Percentiles rank a stretch among this genome's conserved stretches.
Evolutionary conservation across 1,140 invertebrate genomes (phyloP).

Genomic region (Panulirus ornatus): DNA sequence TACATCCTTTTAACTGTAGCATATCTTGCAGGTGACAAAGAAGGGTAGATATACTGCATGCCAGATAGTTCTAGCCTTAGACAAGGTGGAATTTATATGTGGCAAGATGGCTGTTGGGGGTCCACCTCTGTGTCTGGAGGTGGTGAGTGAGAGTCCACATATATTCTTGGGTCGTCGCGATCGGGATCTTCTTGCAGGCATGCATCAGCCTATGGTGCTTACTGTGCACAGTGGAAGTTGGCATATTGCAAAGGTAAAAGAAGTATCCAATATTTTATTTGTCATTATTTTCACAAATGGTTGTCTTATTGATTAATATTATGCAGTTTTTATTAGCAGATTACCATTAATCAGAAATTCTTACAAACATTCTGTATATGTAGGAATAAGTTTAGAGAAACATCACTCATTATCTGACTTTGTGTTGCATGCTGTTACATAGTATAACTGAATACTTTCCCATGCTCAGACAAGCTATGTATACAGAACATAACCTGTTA

Average conservation of each 20-base stretch:
- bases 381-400: too few relatives aligned
- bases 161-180: conserved; percentile 79
- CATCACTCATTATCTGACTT: too few relatives aligned
- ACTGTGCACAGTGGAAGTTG: conserved; percentile 80
- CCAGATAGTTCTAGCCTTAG: conserved; percentile 78
- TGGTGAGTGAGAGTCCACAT: conserved; percentile 81
- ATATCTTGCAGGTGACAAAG: conserved; percentile 77
- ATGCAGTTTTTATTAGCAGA: too few relatives aligned
- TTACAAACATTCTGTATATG: too few relatives aligned
- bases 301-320: too few relatives aligned
- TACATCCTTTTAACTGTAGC: conserved; percentile 40
- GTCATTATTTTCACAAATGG: too few relatives aligned
- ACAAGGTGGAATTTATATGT: conserved; percentile 83
- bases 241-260: conserved; percentile 78
- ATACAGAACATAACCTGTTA: too few relatives aligned
- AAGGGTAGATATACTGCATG: conserved; percentile 78
- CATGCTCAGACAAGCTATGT: too few relatives aligned
- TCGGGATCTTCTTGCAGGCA: conserved; percentile 81
- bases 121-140: conserved; percentile 78
- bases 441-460: too few relatives aligned
- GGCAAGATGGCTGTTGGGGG: conserved; percentile 80
- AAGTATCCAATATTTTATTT: too few relatives aligned
- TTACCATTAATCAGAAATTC: too few relatives aligned
- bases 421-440: too few relatives aligned
- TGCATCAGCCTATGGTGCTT: conserved; percentile 79